Base-by-base conservation (phyloP, 2,888 invertebrate genomes). In the Torymus auratus region DNA sequence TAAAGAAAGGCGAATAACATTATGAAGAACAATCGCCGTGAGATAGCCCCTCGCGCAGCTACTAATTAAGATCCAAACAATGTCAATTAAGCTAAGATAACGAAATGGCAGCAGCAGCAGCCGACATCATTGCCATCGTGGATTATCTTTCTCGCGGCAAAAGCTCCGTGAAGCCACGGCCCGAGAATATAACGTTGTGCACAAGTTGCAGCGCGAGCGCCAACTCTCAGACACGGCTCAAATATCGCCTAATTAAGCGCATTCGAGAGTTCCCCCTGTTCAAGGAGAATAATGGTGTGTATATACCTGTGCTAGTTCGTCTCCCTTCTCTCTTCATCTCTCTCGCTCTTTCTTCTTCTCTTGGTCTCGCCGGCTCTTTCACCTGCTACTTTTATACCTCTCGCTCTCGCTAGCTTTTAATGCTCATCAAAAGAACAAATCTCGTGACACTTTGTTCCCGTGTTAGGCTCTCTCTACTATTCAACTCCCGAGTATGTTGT, bases 241-340 rank as follows among this genome's bases (percentile, higher is more conserved):
- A 87, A 88, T 88, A 88, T 89, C 87, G 86, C 84, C 87, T 89
- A 89, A 89, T 89, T 89, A 88, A 88, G 87, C 87, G 87, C 86
- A 87, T 87, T 88, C 85, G 86, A 85, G 85, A 87, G 86, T 87
- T 88, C 84, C 84, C 82, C 62, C 61, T 64, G 64, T 73, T 77
- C 62, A 41, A 77, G 83, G 84, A 81, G 83, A 84, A 83, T 86
- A 86, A 86, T 83, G 72, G 68, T 68, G 53, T 67, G 84, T 85
- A 78, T 85, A 78, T 84, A 84, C 78, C 82, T 82, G 7, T 17
- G 15, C 60, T 53, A 41, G 55, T 17, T 14, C 50, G 50, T 50
- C 41, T 41, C 62, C 4, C 11, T 5, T 17, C 61, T 4, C 56
- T 60, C 50, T 41, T 7, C 15, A 52, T 4, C 23, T 4, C 28